Evolutionary conservation across 2,113 vertebrate genomes (phyloP).

Genomic region (Percopsis transmontana): DNA sequence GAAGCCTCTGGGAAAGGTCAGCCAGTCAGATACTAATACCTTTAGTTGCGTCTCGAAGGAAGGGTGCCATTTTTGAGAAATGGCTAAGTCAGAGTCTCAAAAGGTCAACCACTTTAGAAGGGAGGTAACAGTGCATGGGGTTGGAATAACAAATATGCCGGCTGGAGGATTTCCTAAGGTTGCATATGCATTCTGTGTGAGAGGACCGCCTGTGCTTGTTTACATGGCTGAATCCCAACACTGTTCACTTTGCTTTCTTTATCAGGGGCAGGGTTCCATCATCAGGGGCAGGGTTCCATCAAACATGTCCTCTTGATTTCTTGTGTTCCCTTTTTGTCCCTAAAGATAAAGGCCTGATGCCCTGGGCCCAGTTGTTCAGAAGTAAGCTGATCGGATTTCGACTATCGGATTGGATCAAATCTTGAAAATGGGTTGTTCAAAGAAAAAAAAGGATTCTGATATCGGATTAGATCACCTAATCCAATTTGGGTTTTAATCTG

Average conservation of each 20-base stretch:
- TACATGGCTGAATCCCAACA: constrained; percentile 43
- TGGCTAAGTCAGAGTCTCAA: constrained; percentile 53
- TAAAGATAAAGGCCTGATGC: constrained; percentile 9
- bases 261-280: constrained; percentile 25
- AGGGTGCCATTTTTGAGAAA: constrained; percentile 49
- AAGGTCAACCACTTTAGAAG: constrained; percentile 60
- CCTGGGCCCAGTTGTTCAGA: no score
- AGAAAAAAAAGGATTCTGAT: no score
- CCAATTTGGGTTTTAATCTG: no score
- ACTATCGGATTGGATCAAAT: no score
- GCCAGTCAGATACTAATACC: constrained; percentile 70
- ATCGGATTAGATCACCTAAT: no score
- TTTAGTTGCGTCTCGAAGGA: constrained; percentile 71
- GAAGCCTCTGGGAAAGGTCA: constrained; percentile 68
- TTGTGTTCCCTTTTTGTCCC: constrained; percentile 52
- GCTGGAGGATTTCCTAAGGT: constrained; percentile 49
- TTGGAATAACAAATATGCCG: constrained; percentile 65
- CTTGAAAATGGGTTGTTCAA: no score
- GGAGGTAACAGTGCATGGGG: constrained; percentile 57
- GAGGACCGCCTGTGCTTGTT: constrained; percentile 47
- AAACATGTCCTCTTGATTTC: constrained; percentile 47
- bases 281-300: not conserved
- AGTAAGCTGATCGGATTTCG: no score
- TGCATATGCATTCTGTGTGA: constrained; percentile 49
- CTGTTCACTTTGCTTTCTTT: constrained; percentile 22